phyloP scores from a whole-genome alignment of 2,797 vertebrate species.

The Stomatorhinus walkeri region DNA sequence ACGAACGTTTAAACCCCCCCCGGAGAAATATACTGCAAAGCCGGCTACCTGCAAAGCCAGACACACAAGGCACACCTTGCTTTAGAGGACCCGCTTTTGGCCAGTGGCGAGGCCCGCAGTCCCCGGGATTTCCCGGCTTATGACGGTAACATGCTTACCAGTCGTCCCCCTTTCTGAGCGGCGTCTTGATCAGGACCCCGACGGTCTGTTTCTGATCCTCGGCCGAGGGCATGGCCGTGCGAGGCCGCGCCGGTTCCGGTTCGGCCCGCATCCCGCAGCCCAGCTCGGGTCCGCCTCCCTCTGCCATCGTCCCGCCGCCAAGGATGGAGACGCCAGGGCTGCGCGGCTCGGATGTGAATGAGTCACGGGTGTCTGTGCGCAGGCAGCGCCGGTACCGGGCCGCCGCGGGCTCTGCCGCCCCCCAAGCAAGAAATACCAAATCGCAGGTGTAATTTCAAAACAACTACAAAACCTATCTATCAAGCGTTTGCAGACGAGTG shows the following conservation, averaged over 20 bases:
- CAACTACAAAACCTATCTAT: neutral
- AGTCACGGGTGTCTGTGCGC: neutral
- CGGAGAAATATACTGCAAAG: neutral
- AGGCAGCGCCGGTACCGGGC: neutral
- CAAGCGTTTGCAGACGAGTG: neutral
- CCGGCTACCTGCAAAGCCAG: neutral
- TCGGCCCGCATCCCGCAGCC: constrained; percentile 36
- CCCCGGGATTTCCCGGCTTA: neutral
- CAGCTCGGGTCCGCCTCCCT: constrained; percentile 67
- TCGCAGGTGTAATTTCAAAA: neutral
- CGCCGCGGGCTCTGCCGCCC: neutral
- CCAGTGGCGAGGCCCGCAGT: neutral
- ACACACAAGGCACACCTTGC: neutral
- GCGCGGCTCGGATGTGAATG: neutral
- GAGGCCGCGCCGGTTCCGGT: constrained; percentile 60
- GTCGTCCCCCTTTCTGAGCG: constrained; percentile 66
- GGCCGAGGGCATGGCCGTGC: constrained; percentile 59
- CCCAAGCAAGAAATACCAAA: neutral
- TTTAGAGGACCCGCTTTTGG: neutral
- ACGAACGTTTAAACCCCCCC: neutral
- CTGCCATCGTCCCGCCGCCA: constrained; percentile 69
- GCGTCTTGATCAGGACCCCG: constrained; percentile 65
- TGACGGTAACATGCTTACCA: constrained; percentile 52
- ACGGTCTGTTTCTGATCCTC: constrained; percentile 69
- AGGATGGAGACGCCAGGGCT: neutral